Conservation (phyloP, 2,888 invertebrate genomes). For the Sicus ferrugineus region DNA sequence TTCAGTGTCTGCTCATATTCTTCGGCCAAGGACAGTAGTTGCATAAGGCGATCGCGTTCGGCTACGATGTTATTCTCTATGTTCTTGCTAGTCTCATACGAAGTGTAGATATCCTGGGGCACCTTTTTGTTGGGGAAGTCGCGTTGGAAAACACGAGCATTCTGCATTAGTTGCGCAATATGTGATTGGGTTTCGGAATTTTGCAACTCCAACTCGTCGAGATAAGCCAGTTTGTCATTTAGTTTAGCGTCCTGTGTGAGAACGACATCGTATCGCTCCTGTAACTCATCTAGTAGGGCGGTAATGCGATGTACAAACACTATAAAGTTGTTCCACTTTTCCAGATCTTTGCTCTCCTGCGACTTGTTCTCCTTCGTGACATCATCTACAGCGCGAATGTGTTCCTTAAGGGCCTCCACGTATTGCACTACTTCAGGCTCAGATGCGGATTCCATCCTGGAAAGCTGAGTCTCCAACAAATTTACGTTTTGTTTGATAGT, state of each 20-base stretch:
- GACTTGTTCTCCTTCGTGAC: conserved; percentile 71
- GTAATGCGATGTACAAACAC: conserved; percentile 68
- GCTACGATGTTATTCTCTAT: conserved; percentile 74
- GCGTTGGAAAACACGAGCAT: conserved; percentile 71
- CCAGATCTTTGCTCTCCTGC: conserved; percentile 70
- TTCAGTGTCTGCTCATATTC: conserved; percentile 89
- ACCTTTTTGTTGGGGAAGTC: conserved; percentile 75
- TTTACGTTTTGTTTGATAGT: conserved; percentile 74
- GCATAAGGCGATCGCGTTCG: conserved; percentile 80
- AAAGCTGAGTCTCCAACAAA: conserved; percentile 70
- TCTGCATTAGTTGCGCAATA: conserved; percentile 70
- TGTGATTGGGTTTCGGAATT: conserved; percentile 72
- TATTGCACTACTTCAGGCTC: conserved; percentile 68
- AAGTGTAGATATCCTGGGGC: conserved; percentile 72
- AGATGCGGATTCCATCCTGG: conserved; percentile 57
- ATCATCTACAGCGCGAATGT: conserved; percentile 75
- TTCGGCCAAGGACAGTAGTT: conserved; percentile 78
- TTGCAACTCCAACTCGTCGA: conserved; percentile 75
- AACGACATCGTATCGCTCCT: conserved; percentile 55
- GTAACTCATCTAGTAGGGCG: conserved; percentile 50
- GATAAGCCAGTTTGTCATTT: conserved; percentile 72
- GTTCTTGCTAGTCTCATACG: conserved; percentile 74
- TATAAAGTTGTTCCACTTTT: conserved; percentile 77
- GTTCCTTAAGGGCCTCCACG: conserved; percentile 70
- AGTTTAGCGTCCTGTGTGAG: conserved; percentile 70